Conservation (phyloP, 2,797 vertebrate genomes). For the Nyctalus aviator region DNA sequence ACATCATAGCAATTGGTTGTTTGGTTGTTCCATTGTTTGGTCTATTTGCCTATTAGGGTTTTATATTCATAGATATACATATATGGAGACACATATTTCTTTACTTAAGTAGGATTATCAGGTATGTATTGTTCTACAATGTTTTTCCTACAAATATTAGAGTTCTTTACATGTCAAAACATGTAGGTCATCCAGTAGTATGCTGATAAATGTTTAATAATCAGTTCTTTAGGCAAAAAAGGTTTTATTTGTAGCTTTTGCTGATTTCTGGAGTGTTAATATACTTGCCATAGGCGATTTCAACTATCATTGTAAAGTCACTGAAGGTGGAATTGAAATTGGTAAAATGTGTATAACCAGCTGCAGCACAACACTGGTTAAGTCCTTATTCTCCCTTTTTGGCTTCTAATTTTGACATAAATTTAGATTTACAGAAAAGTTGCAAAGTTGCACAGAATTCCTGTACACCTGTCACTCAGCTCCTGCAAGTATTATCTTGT, state of each 20-base stretch:
- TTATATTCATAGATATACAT: background rate
- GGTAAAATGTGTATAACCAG: background rate
- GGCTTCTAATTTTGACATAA: constrained; percentile 37
- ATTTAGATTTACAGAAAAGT: constrained; percentile 36
- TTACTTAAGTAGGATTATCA: constrained; percentile 1
- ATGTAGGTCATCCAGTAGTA: background rate
- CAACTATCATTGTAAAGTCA: background rate
- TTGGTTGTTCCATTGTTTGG: too few relatives aligned
- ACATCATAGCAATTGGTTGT: too few relatives aligned
- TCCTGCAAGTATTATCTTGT: constrained; percentile 28
- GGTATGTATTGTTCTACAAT: background rate
- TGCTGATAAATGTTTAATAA: constrained; percentile 48
- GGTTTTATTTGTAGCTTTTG: constrained; percentile 39
- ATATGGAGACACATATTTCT: background rate
- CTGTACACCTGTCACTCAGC: background rate
- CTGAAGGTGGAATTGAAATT: constrained; percentile 23
- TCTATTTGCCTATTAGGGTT: too few relatives aligned
- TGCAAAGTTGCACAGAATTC: background rate
- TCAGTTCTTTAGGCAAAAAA: background rate
- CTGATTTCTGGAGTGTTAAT: constrained; percentile 20
- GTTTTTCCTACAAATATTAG: background rate
- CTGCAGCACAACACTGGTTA: background rate
- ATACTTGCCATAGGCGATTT: background rate
- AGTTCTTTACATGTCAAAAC: constrained; percentile 26
- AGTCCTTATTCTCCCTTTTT: background rate